Conservation (phyloP, 2,113 vertebrate species). For the Amblyornis subalaris region DNA sequence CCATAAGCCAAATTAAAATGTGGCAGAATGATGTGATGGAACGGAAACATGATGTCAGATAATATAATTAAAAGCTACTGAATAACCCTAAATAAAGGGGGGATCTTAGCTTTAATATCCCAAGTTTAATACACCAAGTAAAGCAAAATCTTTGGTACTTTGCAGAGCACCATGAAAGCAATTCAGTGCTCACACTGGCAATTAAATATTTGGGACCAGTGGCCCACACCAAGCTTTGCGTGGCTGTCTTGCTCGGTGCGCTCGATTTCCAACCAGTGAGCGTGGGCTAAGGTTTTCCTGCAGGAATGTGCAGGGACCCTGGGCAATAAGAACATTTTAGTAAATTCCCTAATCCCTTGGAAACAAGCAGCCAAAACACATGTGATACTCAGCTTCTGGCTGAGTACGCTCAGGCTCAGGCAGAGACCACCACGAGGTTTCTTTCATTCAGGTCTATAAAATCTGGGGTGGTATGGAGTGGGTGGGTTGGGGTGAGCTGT, state of each 20-base stretch:
- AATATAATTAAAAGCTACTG: not conserved
- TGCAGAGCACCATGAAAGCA: not conserved
- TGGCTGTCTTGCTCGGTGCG: accelerated
- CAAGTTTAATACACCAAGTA: not conserved
- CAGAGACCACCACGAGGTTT: not conserved
- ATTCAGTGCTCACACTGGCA: not conserved
- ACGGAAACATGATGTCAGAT: not conserved
- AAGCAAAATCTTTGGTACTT: not conserved
- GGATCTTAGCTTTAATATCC: not conserved
- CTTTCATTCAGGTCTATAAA: not conserved
- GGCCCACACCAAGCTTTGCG: accelerated
- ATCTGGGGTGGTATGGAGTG: not conserved
- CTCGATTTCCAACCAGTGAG: not conserved
- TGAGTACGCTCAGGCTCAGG: not conserved
- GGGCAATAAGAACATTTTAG: not conserved
- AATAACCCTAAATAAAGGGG: not conserved
- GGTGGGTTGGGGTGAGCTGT: not conserved
- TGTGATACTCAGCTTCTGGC: not conserved
- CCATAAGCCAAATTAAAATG: not conserved
- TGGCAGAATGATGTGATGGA: not conserved
- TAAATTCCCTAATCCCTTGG: not conserved
- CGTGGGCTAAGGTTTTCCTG: not conserved
- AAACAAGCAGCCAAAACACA: not conserved
- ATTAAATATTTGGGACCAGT: not conserved
- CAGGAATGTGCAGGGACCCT: not conserved